Evolutionary conservation across 2,888 invertebrate genomes (phyloP).

Genomic region (Tanytarsus gracilentus): DNA sequence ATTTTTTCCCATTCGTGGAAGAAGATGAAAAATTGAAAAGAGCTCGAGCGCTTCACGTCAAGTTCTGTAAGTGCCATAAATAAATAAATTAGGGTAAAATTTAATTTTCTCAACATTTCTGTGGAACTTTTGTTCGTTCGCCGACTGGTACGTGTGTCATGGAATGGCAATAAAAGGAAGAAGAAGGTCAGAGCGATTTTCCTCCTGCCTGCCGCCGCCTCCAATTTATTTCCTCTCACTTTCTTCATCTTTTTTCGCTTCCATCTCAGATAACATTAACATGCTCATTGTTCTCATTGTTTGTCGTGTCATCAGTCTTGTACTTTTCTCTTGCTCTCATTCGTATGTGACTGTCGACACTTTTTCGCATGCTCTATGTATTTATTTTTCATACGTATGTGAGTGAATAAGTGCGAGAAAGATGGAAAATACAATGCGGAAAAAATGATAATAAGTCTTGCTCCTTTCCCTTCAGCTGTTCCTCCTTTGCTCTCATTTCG

Average conservation of each 20-base stretch:
- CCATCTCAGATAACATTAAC: conserved; percentile 23
- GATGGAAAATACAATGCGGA: conserved; percentile 1
- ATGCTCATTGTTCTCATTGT: conserved; percentile 23
- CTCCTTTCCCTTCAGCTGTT: conserved; percentile 26
- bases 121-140: no score
- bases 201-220: neutral
- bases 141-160: conserved; percentile 12
- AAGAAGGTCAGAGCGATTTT: neutral
- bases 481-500: neutral
- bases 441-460: conserved; percentile 26
- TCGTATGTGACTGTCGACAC: neutral
- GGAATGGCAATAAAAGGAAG: neutral
- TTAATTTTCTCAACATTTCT: conserved; percentile 11
- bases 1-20: neutral
- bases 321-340: neutral
- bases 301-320: conserved; percentile 28
- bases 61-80: conserved; percentile 16
- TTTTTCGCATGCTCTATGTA: neutral
- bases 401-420: neutral
- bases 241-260: neutral
- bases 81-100: conserved; percentile 27
- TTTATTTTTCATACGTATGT: conserved; percentile 4
- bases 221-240: conserved; percentile 14
- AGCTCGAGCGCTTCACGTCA: neutral
- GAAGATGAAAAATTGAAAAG: neutral